phyloP scores from a whole-genome alignment of 2,113 vertebrate genomes.

The Turdus rufiventris region DNA sequence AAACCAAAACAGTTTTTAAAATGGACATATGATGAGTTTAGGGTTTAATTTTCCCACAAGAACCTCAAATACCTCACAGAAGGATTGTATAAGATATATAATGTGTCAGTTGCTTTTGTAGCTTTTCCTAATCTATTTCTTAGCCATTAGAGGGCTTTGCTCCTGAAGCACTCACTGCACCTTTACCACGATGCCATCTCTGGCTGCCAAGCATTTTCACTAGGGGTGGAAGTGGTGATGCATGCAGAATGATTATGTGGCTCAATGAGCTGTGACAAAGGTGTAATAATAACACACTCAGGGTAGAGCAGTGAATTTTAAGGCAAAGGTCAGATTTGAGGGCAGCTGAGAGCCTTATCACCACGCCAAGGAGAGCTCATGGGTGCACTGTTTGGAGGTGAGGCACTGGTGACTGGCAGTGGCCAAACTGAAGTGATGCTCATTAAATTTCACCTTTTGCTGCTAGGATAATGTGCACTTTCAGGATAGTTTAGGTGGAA shows the following conservation, averaged over 20 bases:
- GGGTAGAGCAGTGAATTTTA: background rate
- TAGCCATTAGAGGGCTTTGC: background rate
- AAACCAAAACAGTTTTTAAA: background rate
- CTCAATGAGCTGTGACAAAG: background rate
- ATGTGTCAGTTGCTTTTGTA: background rate
- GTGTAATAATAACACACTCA: background rate
- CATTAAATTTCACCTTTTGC: background rate
- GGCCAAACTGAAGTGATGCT: background rate
- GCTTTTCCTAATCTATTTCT: background rate
- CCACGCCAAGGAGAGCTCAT: background rate
- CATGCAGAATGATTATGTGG: background rate
- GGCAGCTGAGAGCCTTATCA: background rate
- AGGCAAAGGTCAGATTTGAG: background rate
- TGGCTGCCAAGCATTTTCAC: background rate
- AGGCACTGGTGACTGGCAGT: background rate
- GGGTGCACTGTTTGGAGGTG: background rate
- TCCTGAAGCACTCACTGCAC: background rate
- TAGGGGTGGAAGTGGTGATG: background rate
- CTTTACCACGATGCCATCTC: background rate
- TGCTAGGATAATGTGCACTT: background rate
- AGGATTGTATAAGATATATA: background rate
- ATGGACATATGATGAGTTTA: background rate
- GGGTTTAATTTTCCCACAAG: background rate
- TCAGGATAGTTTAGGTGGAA: background rate
- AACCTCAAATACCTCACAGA: background rate